A percentile compares a stretch with the other conserved stretches of the same genome.
Conservation (phyloP, 2,113 vertebrate species). For the Patagioenas fasciata region DNA sequence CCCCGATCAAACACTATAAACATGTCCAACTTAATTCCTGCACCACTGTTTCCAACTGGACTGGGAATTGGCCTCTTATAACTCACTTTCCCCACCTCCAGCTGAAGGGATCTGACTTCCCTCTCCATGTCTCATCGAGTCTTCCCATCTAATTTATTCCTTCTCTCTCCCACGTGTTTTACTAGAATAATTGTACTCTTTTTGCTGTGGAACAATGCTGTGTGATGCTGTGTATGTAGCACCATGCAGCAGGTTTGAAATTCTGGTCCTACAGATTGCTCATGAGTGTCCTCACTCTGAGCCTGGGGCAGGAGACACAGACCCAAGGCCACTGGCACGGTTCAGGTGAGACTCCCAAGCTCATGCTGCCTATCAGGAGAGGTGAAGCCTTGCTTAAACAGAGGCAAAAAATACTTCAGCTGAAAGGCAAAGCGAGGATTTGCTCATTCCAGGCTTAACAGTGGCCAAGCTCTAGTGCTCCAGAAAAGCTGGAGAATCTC, state of each 20-base stretch:
- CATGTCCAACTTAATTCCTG: not conserved
- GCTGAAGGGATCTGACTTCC: not conserved
- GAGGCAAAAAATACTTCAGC: not conserved
- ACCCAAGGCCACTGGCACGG: not conserved
- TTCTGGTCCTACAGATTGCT: not conserved
- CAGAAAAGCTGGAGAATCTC: not conserved
- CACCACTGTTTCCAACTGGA: not conserved
- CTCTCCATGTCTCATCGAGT: not conserved
- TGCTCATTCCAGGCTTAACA: not conserved
- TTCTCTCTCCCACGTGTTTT: not conserved
- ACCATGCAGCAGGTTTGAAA: not conserved
- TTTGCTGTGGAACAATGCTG: accelerated
- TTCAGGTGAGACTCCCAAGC: not conserved
- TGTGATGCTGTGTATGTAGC: not conserved
- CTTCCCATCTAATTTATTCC: not conserved
- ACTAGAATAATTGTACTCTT: not conserved
- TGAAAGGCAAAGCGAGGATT: not conserved
- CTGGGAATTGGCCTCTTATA: not conserved
- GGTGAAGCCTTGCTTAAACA: not conserved
- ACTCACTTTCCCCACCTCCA: not conserved
- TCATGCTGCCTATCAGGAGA: not conserved
- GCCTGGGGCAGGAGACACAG: not conserved
- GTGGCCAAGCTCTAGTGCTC: not conserved
- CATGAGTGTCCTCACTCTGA: accelerated
- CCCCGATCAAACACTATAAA: not conserved